Evolutionary conservation across 2,888 invertebrate species (phyloP), one percentile per base, ranked within the genome.

Genomic region (Drosophila infuscata): DNA sequence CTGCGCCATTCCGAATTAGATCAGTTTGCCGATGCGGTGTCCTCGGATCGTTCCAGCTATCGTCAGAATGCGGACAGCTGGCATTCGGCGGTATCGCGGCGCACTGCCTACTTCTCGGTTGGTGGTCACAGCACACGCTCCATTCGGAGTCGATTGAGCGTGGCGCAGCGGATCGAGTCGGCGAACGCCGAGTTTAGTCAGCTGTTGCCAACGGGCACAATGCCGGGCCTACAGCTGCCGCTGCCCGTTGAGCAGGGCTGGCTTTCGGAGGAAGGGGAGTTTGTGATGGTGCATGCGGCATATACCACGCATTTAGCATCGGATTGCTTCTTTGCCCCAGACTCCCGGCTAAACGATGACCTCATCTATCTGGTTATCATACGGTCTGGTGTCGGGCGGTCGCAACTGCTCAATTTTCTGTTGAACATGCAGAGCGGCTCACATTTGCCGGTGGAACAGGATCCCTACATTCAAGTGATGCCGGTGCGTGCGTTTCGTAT

Each of bases 401-500:
- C 96, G 33, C 97, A 97, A 91, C 94, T 98, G 60, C 87, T 96
- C 29, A 95, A 97, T 88, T 97, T 98, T 92, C 94, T 99, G 61
- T 92, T 97, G 48, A 96, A 96, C 52, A 94, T 98, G 77, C 96
- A 96, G 77, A 95, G 95, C 33, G 99, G 98, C 2, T 95, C 95
- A n/a, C 99, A 99, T 92, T 94, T 97, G 49, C 93, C 94, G n/a
- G 94, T 95, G 58, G 94, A 95, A 72, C 95, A 95, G 57, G 96
- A 97, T 88, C 95, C 96, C 78, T 94, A 94, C 74, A 94, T 96
- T 30, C 94, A 95, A 89, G 95, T 97, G 94, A 94, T 99, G 70
- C 97, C 98, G 0, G 98, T 98, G 2, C 95, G 95, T 77, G 99
- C 98, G 6, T 98, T 99, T 94, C 95, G 99, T 73, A 95, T 99